These are phyloP conservation scores for Procambarus clarkii DNA, from an alignment of 1,140 invertebrate genomes.

Conservation along the genomic window DNA sequence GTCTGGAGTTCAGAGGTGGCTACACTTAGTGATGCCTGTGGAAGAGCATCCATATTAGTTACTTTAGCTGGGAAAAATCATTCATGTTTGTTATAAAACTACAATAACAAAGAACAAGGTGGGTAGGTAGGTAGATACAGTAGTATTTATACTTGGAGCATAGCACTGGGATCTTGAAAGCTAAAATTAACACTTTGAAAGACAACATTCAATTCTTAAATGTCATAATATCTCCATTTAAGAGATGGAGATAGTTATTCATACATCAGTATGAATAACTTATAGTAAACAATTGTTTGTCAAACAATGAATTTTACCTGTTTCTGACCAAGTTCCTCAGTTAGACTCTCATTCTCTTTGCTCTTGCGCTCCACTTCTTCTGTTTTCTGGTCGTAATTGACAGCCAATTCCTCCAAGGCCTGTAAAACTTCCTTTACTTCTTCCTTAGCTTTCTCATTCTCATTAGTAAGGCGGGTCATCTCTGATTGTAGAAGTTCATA, in stretches of 20 bases:
- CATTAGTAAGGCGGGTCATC: constrained; percentile 95
- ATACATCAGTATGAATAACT: too few species aligned
- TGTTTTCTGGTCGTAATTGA: constrained; percentile 99
- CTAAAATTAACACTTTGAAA: too few species aligned
- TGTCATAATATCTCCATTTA: too few species aligned
- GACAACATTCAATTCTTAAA: too few species aligned
- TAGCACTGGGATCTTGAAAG: too few species aligned
- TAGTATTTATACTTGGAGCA: background rate
- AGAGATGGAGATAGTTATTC: too few species aligned
- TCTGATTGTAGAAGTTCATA: constrained; percentile 95
- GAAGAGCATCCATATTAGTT: background rate
- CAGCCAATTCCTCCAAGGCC: constrained; percentile 97
- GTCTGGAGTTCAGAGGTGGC: constrained; percentile 86
- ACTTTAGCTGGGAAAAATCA: background rate
- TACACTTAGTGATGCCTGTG: constrained; percentile 37
- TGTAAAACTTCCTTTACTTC: constrained; percentile 97
- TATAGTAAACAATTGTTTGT: too few species aligned
- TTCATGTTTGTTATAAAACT: background rate
- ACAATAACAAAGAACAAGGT: background rate
- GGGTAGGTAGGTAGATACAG: background rate
- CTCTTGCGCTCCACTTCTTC: constrained; percentile 97
- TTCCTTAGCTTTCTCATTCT: constrained; percentile 98
- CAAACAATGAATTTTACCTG: constrained; percentile 77
- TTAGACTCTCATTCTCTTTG: constrained; percentile 91
- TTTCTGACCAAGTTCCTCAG: constrained; percentile 87